These are phyloP conservation scores for Iguana delicatissima DNA, from an alignment of 2,797 vertebrate genomes.

Conservation along the genomic window DNA sequence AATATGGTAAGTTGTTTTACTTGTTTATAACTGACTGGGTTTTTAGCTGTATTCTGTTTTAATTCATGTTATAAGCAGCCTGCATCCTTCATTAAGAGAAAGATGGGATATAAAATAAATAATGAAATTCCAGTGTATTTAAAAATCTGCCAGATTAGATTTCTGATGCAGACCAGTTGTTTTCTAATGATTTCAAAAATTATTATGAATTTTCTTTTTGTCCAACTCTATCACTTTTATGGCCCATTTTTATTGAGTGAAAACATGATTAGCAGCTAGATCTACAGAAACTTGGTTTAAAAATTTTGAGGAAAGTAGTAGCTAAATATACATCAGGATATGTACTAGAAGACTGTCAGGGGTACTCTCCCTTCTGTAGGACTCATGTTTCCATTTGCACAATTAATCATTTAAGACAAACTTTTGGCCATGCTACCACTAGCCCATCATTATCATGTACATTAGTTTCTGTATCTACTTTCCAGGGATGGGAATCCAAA, in stretches of 20 bases:
- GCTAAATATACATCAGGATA: background rate
- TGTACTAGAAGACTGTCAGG: background rate
- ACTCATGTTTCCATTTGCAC: background rate
- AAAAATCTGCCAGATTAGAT: background rate
- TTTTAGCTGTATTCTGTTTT: too few species aligned
- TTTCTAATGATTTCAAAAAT: background rate
- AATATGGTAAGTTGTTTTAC: too few species aligned
- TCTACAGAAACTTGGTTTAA: too few species aligned
- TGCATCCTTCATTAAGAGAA: too few species aligned
- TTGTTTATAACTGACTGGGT: too few species aligned
- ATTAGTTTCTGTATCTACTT: background rate
- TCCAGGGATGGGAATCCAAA: too few species aligned
- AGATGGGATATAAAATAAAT: too few species aligned
- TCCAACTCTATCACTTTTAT: background rate
- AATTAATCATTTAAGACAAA: background rate
- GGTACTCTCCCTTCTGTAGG: too few species aligned
- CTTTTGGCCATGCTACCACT: too few species aligned
- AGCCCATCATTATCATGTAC: background rate
- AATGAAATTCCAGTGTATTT: too few species aligned
- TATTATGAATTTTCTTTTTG: background rate
- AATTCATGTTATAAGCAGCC: too few species aligned
- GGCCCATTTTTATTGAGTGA: background rate
- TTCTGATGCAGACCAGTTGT: background rate
- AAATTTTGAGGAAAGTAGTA: too few species aligned
- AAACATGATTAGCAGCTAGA: background rate